A percentile compares a stretch with the other conserved stretches of the same genome.
These are phyloP conservation scores for Noctua janthina DNA, from an alignment of 2,888 invertebrate species.

Conservation along the genomic window DNA sequence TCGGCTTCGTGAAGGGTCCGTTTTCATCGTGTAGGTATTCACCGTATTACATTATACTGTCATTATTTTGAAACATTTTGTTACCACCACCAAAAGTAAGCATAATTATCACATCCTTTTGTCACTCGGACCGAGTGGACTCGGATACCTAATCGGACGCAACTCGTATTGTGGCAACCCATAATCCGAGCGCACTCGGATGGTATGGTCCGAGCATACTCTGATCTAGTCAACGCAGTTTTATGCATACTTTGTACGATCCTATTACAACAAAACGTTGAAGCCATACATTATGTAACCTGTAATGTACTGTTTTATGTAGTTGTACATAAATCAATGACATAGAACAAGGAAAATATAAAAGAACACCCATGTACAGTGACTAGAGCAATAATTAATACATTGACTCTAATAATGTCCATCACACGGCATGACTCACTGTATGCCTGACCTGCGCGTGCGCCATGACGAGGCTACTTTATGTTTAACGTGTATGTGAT, in stretches of 20 bases:
- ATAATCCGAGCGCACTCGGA: too few relatives aligned
- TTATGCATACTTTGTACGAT: neutral
- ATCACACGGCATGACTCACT: conserved; percentile 26
- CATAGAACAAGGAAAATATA: conserved; percentile 30
- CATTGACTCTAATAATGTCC: conserved; percentile 32
- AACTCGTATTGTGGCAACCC: too few relatives aligned
- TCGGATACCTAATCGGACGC: too few relatives aligned
- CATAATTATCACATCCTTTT: neutral
- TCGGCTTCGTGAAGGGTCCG: too few relatives aligned
- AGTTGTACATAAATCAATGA: neutral
- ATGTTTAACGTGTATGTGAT: neutral
- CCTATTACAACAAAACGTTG: neutral
- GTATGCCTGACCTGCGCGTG: conserved; percentile 25
- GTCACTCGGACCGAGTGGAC: too few relatives aligned
- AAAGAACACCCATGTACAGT: conserved; percentile 20
- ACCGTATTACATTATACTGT: too few relatives aligned
- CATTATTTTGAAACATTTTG: neutral
- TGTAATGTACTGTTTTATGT: too few relatives aligned
- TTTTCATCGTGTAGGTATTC: too few relatives aligned
- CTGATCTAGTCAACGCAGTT: too few relatives aligned
- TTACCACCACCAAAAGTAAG: neutral
- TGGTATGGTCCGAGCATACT: too few relatives aligned
- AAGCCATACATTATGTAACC: neutral
- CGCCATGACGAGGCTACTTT: conserved; percentile 21
- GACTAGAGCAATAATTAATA: conserved; percentile 38